phyloP scores from a whole-genome alignment of 2,797 vertebrate species.

The Halcyon leucocephala region DNA sequence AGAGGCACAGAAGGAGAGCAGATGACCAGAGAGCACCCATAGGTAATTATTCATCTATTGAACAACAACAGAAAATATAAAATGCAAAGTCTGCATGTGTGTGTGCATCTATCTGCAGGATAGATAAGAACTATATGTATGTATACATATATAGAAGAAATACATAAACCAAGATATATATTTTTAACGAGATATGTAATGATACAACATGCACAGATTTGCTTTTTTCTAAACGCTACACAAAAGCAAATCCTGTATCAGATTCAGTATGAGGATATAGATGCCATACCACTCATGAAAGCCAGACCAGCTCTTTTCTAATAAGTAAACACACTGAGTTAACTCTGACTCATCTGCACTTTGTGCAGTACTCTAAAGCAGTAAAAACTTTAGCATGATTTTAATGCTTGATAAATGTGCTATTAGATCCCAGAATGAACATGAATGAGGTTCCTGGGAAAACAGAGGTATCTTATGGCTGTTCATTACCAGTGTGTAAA shows the following conservation, averaged over 20 bases:
- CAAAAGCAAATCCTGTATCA: neutral
- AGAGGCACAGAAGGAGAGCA: neutral
- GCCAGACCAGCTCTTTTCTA: neutral
- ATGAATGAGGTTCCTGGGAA: neutral
- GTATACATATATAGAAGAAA: neutral
- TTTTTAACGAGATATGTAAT: neutral
- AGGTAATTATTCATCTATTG: neutral
- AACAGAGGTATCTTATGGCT: neutral
- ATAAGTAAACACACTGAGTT: neutral
- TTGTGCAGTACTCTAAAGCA: neutral
- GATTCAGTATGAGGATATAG: neutral
- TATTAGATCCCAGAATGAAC: neutral
- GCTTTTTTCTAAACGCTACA: neutral
- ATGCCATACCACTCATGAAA: neutral
- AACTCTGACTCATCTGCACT: neutral
- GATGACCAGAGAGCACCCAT: neutral
- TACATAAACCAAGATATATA: neutral
- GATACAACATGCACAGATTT: neutral
- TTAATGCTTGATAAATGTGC: neutral
- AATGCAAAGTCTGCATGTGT: neutral
- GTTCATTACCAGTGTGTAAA: neutral
- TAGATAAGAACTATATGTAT: neutral
- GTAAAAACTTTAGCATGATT: neutral
- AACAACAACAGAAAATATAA: neutral
- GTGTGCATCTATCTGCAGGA: neutral